Percentiles rank a stretch among this genome's conserved stretches.
These are phyloP conservation scores for Ormia ochracea DNA, from an alignment of 2,888 invertebrate species.

Conservation along the genomic window DNA sequence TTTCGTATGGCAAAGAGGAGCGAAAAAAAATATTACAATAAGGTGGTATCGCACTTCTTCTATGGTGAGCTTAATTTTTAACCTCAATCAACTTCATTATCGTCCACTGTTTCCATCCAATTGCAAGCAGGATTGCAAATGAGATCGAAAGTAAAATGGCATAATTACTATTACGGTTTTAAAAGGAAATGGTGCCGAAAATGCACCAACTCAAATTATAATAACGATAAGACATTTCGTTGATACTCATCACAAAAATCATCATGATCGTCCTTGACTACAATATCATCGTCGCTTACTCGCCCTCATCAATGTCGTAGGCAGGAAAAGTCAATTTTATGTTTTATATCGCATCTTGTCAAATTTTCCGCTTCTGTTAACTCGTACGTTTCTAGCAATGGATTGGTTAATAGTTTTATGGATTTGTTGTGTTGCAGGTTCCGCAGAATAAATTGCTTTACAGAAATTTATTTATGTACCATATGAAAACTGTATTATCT, in stretches of 20 bases:
- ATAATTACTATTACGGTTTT: background rate
- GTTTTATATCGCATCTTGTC: constrained; percentile 60
- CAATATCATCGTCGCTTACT: constrained; percentile 11
- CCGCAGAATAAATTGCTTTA: background rate
- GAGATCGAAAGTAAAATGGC: constrained; percentile 56
- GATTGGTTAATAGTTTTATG: background rate
- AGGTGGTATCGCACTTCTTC: too few species aligned
- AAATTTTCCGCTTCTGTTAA: constrained; percentile 62
- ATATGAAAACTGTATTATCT: constrained; percentile 48
- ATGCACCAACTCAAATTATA: background rate
- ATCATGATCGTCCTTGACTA: constrained; percentile 4
- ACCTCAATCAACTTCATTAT: background rate
- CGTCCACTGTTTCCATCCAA: background rate
- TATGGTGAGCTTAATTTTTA: too few species aligned
- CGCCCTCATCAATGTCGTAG: constrained; percentile 56
- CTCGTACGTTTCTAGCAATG: constrained; percentile 47
- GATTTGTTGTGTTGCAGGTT: constrained; percentile 16
- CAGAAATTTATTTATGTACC: background rate
- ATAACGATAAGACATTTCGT: constrained; percentile 37
- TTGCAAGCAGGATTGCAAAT: constrained; percentile 12
- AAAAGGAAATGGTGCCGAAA: constrained; percentile 15
- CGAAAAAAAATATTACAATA: too few species aligned
- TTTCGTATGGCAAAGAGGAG: too few species aligned
- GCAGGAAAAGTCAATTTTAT: constrained; percentile 60
- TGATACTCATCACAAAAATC: constrained; percentile 32